Percentiles rank a stretch among this genome's conserved stretches.
phyloP scores from a whole-genome alignment of 92 coral and sea anemone species.

The Umimayanthus kanabou region DNA sequence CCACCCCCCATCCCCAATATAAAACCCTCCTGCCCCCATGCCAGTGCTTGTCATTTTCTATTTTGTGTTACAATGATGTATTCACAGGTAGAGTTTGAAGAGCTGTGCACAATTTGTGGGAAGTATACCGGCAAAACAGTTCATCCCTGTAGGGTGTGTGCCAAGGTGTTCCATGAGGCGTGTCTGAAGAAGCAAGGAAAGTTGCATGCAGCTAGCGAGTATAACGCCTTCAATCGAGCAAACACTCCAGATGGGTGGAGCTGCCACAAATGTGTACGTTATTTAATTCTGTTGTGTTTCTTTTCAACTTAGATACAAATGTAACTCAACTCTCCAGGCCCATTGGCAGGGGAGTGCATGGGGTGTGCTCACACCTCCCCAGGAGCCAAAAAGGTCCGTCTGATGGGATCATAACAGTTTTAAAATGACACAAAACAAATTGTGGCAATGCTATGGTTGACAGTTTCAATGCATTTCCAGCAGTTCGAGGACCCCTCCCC shows the following conservation, averaged over 20 bases:
- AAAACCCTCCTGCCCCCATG: too few relatives aligned
- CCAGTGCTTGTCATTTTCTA: too few relatives aligned
- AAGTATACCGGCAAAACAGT: conserved; percentile 77
- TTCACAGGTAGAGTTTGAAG: conserved; percentile 82
- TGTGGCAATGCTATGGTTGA: too few relatives aligned
- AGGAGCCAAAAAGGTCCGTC: too few relatives aligned
- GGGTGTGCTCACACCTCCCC: too few relatives aligned
- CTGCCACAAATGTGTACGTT: conserved; percentile 90
- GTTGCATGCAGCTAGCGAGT: conserved; percentile 66
- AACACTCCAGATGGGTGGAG: conserved; percentile 91
- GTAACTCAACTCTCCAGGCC: too few relatives aligned
- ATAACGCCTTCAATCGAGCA: conserved; percentile 81
- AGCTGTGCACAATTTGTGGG: conserved; percentile 80
- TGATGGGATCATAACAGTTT: too few relatives aligned
- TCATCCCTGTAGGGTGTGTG: conserved; percentile 87
- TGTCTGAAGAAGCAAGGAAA: conserved; percentile 83
- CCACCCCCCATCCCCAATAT: too few relatives aligned
- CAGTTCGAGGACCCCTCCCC: too few relatives aligned
- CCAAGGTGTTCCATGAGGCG: conserved; percentile 83
- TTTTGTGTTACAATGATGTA: background rate
- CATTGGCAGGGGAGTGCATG: too few relatives aligned
- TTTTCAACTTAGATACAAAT: background rate
- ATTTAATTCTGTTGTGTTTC: background rate
- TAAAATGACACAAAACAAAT: too few relatives aligned
- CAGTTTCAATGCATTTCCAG: too few relatives aligned